Base-by-base conservation (phyloP, 1,140 invertebrate species). In the Ridgeia piscesae region DNA sequence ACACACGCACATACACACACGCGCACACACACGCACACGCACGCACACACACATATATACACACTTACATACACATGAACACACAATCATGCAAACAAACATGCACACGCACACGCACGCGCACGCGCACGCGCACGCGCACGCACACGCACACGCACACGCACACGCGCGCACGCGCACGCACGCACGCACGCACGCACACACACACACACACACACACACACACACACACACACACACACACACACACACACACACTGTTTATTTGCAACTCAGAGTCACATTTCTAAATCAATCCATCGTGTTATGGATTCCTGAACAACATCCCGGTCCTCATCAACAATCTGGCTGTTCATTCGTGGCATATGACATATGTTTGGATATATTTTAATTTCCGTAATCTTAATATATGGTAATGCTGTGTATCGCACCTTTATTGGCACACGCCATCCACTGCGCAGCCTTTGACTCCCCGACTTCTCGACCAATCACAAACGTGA, bases 361-460 rank as follows among this genome's bases (percentile, higher is more conserved):
- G n/a, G n/a, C n/a, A n/a, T n/a, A n/a, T n/a, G n/a, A n/a, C n/a
- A n/a, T n/a, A n/a, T n/a, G n/a, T n/a, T n/a, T n/a, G n/a, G n/a
- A n/a, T n/a, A n/a, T n/a, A n/a, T n/a, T n/a, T n/a, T n/a, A n/a
- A n/a, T n/a, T n/a, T n/a, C n/a, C n/a, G n/a, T n/a, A n/a, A n/a
- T n/a, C n/a, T n/a, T n/a, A n/a, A 77, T 77, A 77, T 77, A 77
- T 77, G 58, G 58, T 77, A 77, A 77, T 21, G 17, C 1, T 92
- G 48, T 90, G 48, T 89, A 90, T 92, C 35, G 93, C 96, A 98
- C 98, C 99, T 97, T 98, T 97, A 96, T 99, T 99, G 4, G 97
- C 97, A 96, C 99, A 99, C 89, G 99, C 99, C 98, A 99, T 99
- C 98, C 98, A 99, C 95, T 98, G 98, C 93, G 99, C 98, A 95